phyloP scores from a whole-genome alignment of 2,113 vertebrate species.

The Antigone vipio region DNA sequence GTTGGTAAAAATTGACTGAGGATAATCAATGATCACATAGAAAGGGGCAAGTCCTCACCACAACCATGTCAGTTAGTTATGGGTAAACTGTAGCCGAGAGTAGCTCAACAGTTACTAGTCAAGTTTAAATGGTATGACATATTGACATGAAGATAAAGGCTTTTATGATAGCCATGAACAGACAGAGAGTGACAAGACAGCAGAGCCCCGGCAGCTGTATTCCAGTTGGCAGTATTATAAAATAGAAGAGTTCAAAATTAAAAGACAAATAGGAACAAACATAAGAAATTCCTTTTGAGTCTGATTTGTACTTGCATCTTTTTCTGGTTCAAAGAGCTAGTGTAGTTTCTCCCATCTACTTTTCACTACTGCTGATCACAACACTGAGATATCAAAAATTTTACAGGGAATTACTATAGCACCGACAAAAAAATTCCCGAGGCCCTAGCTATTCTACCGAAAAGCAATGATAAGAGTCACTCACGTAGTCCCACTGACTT shows the following conservation, averaged over 20 bases:
- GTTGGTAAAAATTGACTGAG: background rate
- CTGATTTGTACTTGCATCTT: background rate
- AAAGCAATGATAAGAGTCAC: background rate
- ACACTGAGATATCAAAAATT: background rate
- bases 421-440: background rate
- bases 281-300: background rate
- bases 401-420: background rate
- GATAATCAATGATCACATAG: background rate
- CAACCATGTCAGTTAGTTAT: background rate
- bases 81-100: background rate
- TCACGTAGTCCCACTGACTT: background rate
- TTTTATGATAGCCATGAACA: background rate
- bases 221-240: background rate
- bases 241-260: background rate
- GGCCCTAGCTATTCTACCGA: background rate
- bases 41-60: background rate
- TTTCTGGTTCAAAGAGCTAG: background rate
- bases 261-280: background rate
- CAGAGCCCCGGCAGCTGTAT: background rate
- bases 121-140: background rate
- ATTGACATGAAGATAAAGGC: background rate
- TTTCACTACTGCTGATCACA: background rate
- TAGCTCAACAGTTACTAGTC: background rate
- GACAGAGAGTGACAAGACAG: background rate
- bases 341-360: background rate